Base-by-base conservation (phyloP, 1,140 invertebrate species). In the Spodoptera litura region DNA sequence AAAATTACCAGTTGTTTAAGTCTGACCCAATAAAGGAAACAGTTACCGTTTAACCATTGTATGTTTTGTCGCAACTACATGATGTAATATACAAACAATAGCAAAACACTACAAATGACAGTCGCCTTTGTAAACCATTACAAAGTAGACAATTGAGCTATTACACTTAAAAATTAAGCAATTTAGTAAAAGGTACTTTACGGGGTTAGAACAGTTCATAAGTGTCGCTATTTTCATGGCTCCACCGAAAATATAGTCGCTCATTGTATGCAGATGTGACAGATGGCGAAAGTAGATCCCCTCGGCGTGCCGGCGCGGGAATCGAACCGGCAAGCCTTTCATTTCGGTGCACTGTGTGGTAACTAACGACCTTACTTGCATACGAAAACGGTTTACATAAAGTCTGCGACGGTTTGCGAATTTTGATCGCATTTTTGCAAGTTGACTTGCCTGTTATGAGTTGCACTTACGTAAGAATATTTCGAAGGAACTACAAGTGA, bases 191-290 rank as follows among this genome's bases (percentile, higher is more conserved):
- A 74, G 44, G n/a, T 59, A 38, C 35, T 72, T 55, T 62, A 52
- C 6, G 13, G 12, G 0, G 25, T 55, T 25, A 38, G 13, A 27
- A 70, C 3, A 53, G 2, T 15, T 31, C 11, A 53, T 4, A 25
- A 13, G 64, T 12, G 53, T 52, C 75, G 75, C 76, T 9, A 61
- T 53, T 53, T 74, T 78, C 52, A 35, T 66, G 62, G 70, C 80
- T 62, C 53, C 55, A 53, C 12, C 3, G 8, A 20, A 61, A 68
- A 79, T 61, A 70, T 68, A 78, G 10, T 10, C 12, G 81, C 59
- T 78, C 81, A 89, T 90, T 90, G 88, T 90, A 87, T 90, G 86
- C 84, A 89, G 87, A 90, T 90, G 81, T 80, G 79, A 85, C 79
- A 81, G 85, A 87, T 84, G 86, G 88, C 85, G 88, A 90, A 90